A percentile compares a stretch with the other conserved stretches of the same genome.
Evolutionary conservation across 2,797 vertebrate genomes (phyloP).

Genomic region (Artibeus lituratus): DNA sequence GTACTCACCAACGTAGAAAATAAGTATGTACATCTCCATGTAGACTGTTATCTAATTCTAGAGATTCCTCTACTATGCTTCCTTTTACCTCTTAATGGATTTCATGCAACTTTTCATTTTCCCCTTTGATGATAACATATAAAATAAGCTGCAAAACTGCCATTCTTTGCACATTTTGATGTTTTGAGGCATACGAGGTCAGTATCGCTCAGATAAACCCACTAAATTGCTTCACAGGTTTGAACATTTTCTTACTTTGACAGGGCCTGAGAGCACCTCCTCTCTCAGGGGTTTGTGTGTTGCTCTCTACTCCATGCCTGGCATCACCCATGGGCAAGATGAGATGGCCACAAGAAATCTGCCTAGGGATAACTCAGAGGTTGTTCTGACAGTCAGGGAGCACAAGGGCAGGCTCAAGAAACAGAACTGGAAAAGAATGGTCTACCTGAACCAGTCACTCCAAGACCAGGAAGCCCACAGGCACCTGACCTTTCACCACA

Average conservation of each 20-base stretch:
- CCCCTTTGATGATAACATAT: background rate
- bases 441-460: background rate
- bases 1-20: background rate
- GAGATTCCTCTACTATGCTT: background rate
- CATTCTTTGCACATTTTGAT: background rate
- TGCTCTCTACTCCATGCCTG: background rate
- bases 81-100: background rate
- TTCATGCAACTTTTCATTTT: background rate
- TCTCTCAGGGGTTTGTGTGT: background rate
- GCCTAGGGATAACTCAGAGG: background rate
- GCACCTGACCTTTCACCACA: background rate
- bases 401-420: rapidly evolving
- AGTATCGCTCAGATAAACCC: background rate
- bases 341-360: background rate
- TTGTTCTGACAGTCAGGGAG: background rate
- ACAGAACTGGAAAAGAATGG: background rate
- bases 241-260: background rate
- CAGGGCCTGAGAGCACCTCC: background rate
- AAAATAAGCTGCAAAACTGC: background rate
- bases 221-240: background rate
- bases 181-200: too few species aligned
- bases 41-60: background rate
- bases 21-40: background rate
- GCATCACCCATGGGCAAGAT: background rate
- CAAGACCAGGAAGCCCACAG: background rate